Percentiles rank a stretch among this genome's conserved stretches.
phyloP scores from a whole-genome alignment of 2,888 invertebrate genomes.

The Xylota sylvarum region DNA sequence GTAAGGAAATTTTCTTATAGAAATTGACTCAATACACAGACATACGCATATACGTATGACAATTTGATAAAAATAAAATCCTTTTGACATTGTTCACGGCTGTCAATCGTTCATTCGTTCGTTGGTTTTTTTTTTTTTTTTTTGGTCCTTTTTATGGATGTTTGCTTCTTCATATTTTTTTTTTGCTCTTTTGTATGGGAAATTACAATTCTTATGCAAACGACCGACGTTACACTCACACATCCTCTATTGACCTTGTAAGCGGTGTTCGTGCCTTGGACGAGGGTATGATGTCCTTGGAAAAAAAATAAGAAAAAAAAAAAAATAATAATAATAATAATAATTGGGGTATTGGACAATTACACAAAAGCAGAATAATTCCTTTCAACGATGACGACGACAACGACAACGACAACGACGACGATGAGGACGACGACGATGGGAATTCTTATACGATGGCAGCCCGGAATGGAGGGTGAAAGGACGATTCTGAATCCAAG shows the following conservation, averaged over 20 bases:
- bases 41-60: neutral
- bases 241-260: slow-evolving; percentile 36
- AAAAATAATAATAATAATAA: neutral
- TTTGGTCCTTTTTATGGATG: no score
- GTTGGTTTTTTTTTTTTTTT: neutral
- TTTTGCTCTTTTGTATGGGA: slow-evolving; percentile 4
- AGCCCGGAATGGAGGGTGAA: neutral
- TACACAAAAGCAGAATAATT: slow-evolving; percentile 6
- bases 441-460: neutral
- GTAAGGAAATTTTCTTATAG: neutral
- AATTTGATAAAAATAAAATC: slow-evolving; percentile 23
- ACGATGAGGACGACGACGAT: neutral
- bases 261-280: slow-evolving; percentile 25
- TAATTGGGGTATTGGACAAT: neutral
- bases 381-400: slow-evolving; percentile 1
- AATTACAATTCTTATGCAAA: slow-evolving; percentile 37
- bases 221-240: slow-evolving; percentile 38
- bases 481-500: slow-evolving; percentile 1
- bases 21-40: slow-evolving; percentile 21
- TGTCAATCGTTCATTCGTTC: slow-evolving; percentile 16
- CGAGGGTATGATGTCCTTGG: neutral
- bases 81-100: slow-evolving; percentile 20
- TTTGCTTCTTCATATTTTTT: neutral
- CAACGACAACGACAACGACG: neutral
- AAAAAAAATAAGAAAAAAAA: neutral